A percentile compares a stretch with the other conserved stretches of the same genome.
phyloP scores from a whole-genome alignment of 30 jellyfish, hydroid and myxozoan species.

The Cassiopea xamachana region DNA sequence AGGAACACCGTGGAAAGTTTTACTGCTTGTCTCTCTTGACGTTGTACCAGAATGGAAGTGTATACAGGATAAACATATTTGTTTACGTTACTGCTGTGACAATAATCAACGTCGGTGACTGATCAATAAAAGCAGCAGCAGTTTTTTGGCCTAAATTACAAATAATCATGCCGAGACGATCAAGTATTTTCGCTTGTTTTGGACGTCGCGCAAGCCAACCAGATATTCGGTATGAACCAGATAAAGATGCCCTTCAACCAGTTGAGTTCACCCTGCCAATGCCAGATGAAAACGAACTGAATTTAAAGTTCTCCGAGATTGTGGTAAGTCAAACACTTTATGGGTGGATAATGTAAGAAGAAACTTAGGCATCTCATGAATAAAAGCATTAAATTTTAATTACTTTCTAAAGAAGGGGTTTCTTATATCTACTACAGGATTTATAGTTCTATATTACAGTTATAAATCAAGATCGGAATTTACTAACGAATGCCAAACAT shows the following conservation, averaged over 20 bases:
- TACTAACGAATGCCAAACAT: too few species aligned
- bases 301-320: conserved; percentile 84
- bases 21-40: not conserved
- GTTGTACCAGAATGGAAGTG: conserved; percentile 9
- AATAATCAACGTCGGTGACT: conserved; percentile 24
- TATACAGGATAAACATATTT: conserved; percentile 14
- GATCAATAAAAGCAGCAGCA: conserved; percentile 30
- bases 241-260: conserved; percentile 86
- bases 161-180: conserved; percentile 74
- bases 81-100: conserved; percentile 50
- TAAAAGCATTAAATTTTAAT: conserved; percentile 3
- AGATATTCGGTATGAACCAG: conserved; percentile 82
- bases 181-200: conserved; percentile 86
- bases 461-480: not conserved
- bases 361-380: not conserved
- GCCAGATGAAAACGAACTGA: conserved; percentile 93
- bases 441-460: not conserved
- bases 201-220: conserved; percentile 91
- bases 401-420: not conserved
- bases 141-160: not conserved
- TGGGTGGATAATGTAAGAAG: conserved; percentile 25
- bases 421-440: not conserved
- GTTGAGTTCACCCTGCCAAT: conserved; percentile 83
- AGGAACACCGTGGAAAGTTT: not conserved
- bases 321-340: conserved; percentile 72